phyloP scores from a whole-genome alignment of 2,797 vertebrate genomes.

The Myotis myotis region DNA sequence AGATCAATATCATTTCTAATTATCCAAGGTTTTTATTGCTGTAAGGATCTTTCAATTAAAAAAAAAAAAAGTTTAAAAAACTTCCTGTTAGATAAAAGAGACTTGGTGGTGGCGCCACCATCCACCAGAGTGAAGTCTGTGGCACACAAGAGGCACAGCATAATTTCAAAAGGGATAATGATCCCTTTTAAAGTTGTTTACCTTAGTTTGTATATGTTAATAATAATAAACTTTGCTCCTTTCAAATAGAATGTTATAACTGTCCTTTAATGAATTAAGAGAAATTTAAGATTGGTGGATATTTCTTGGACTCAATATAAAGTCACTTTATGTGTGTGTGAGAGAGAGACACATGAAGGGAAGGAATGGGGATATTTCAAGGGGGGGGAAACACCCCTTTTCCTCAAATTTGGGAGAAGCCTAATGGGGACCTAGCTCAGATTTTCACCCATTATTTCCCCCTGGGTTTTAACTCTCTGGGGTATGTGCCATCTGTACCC shows the following conservation, averaged over 20 bases:
- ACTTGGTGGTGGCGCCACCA: not conserved
- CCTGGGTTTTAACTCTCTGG: not conserved
- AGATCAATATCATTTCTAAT: conserved; percentile 66
- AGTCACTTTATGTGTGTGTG: not conserved
- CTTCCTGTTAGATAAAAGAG: conserved; percentile 44
- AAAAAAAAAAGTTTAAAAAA: conserved; percentile 42
- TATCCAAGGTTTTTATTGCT: conserved; percentile 58
- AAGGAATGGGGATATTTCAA: not conserved
- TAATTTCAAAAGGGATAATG: conserved; percentile 11
- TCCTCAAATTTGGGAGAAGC: conserved; percentile 23
- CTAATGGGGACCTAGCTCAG: not conserved
- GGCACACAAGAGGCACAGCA: not conserved
- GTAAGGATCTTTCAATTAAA: conserved; percentile 46
- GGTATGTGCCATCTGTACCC: conserved; percentile 22
- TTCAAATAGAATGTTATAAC: not conserved
- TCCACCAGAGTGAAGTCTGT: not conserved
- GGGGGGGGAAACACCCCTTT: not conserved
- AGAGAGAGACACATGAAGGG: not conserved
- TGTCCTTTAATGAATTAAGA: conserved; percentile 28
- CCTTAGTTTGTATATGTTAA: conserved; percentile 32
- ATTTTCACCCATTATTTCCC: conserved; percentile 39
- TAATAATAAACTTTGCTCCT: conserved; percentile 39
- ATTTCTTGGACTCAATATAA: conserved; percentile 44
- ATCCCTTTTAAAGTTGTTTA: conserved; percentile 39
- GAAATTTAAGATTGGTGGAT: not conserved